phyloP scores from a whole-genome alignment of 2,888 invertebrate genomes.

The Resseliella maxima region DNA sequence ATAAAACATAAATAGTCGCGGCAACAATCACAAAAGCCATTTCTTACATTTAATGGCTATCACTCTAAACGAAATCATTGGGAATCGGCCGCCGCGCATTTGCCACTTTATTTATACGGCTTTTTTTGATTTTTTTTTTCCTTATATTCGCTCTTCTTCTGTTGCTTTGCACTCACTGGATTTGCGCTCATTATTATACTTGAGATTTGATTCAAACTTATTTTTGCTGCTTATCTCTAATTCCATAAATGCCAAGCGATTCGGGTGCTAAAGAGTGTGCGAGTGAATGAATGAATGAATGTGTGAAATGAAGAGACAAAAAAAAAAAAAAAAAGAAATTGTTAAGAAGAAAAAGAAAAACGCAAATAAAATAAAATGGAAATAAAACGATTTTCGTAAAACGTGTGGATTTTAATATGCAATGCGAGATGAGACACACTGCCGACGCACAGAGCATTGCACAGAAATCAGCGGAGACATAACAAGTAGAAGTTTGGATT shows the following conservation, averaged over 20 bases:
- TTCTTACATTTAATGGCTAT: constrained; percentile 31
- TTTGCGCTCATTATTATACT: background rate
- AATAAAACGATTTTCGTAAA: constrained; percentile 18
- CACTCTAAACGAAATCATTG: constrained; percentile 36
- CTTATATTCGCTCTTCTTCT: background rate
- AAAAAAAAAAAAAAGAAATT: too few relatives aligned
- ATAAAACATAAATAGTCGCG: constrained; percentile 28
- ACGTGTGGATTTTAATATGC: constrained; percentile 48
- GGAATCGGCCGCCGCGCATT: background rate
- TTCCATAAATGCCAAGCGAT: background rate
- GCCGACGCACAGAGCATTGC: background rate
- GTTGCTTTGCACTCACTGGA: background rate
- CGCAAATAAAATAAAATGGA: constrained; percentile 50
- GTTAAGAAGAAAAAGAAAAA: background rate
- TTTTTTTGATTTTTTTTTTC: background rate
- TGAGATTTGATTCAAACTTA: constrained; percentile 17
- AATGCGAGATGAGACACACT: background rate
- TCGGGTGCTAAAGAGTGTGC: too few relatives aligned
- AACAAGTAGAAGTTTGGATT: background rate
- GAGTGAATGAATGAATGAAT: background rate
- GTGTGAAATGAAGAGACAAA: background rate
- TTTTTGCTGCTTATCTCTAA: constrained; percentile 40
- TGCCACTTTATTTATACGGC: constrained; percentile 11
- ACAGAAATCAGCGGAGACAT: background rate
- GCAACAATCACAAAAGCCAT: constrained; percentile 50